phyloP scores from a whole-genome alignment of 2,113 vertebrate genomes.

The Gambusia affinis region DNA sequence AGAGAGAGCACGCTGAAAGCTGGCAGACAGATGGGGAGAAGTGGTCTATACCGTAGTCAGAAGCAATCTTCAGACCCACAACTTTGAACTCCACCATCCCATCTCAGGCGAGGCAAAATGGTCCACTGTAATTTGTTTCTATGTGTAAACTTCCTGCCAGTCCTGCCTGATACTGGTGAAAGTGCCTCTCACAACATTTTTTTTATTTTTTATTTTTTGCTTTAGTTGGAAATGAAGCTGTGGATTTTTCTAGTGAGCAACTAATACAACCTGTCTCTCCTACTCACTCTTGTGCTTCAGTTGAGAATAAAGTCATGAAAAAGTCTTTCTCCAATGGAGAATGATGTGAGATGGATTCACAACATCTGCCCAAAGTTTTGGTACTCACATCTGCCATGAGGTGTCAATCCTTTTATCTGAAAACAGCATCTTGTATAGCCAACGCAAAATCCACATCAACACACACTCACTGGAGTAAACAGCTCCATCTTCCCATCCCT shows the following conservation, averaged over 20 bases:
- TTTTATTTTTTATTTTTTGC: too few species aligned
- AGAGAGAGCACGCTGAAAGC: background rate
- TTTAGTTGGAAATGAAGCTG: too few species aligned
- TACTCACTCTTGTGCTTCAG: background rate
- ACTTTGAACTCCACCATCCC: background rate
- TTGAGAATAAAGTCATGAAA: too few species aligned
- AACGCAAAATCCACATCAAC: constrained; percentile 29
- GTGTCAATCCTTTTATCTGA: constrained; percentile 55
- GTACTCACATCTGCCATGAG: constrained; percentile 41
- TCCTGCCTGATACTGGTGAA: background rate
- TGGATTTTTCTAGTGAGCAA: too few species aligned
- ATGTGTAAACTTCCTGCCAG: background rate
- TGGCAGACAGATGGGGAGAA: background rate
- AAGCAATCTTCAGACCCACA: background rate
- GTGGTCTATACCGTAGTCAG: background rate
- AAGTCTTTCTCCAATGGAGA: too few species aligned
- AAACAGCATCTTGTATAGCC: constrained; percentile 44
- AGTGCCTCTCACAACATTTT: background rate
- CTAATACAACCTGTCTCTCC: too few species aligned
- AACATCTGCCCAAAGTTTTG: background rate
- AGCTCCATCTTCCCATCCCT: constrained; percentile 36
- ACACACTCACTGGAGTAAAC: constrained; percentile 36
- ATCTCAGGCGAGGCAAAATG: background rate
- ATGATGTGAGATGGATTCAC: background rate
- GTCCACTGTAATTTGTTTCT: background rate